Evolutionary conservation across 2,113 vertebrate species (phyloP).

Genomic region (Reinhardtius hippoglossoides): DNA sequence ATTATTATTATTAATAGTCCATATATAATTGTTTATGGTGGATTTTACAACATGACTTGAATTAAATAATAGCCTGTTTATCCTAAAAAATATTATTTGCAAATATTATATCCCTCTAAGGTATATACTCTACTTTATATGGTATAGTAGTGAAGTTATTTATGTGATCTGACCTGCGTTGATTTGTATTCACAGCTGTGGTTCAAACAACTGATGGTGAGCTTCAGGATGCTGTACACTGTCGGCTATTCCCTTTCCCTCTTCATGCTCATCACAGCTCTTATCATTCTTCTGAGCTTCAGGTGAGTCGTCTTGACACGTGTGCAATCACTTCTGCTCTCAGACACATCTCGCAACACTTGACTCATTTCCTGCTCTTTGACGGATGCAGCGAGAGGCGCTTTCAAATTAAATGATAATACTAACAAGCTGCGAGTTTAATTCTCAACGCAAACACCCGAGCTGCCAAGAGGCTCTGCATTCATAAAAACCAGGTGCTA

Average conservation of each 20-base stretch:
- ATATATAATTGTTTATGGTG: too few relatives aligned
- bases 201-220: slow-evolving; percentile 75
- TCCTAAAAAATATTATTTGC: not conserved
- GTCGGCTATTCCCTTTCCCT: slow-evolving; percentile 90
- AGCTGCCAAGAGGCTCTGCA: too few relatives aligned
- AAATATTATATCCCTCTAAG: not conserved
- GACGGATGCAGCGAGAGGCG: not conserved
- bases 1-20: too few relatives aligned
- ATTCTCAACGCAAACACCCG: too few relatives aligned
- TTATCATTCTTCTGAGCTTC: slow-evolving; percentile 88
- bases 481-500: too few relatives aligned
- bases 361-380: not conserved
- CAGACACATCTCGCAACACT: not conserved
- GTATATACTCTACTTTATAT: not conserved
- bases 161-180: not conserved
- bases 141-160: not conserved
- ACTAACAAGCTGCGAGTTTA: too few relatives aligned
- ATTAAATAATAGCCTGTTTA: too few relatives aligned
- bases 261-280: slow-evolving; percentile 83
- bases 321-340: not conserved
- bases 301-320: slow-evolving; percentile 75
- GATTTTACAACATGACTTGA: too few relatives aligned
- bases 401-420: not conserved
- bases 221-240: slow-evolving; percentile 85
- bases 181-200: slow-evolving; percentile 69